Conservation (phyloP, 1,140 invertebrate species). For the Portunus trituberculatus region DNA sequence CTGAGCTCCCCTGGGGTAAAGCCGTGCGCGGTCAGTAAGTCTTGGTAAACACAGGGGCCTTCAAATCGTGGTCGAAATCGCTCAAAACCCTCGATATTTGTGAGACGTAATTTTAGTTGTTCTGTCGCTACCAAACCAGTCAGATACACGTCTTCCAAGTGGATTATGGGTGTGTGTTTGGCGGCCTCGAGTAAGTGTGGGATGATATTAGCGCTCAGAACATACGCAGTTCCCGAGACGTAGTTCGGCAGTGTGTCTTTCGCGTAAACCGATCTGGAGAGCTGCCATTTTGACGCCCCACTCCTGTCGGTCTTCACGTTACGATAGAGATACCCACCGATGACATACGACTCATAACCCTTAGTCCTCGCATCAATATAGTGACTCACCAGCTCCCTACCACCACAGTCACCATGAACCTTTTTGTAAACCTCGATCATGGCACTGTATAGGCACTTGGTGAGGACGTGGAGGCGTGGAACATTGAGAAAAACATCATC, state of each 20-base stretch:
- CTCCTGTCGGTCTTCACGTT: slow-evolving; percentile 61
- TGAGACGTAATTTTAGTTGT: slow-evolving; percentile 53
- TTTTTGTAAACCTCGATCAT: not conserved
- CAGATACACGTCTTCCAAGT: slow-evolving; percentile 81
- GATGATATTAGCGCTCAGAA: slow-evolving; percentile 77
- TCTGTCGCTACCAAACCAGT: slow-evolving; percentile 79
- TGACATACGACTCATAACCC: slow-evolving; percentile 77
- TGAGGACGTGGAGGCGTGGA: slow-evolving; percentile 42
- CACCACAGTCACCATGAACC: not conserved
- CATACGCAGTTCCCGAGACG: slow-evolving; percentile 78
- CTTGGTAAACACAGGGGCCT: slow-evolving; percentile 15
- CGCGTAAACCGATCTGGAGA: slow-evolving; percentile 47
- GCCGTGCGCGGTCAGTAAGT: slow-evolving; percentile 59
- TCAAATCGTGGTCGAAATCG: slow-evolving; percentile 62
- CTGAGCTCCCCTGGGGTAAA: slow-evolving; percentile 53
- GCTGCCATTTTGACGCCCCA: slow-evolving; percentile 71
- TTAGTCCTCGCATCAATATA: slow-evolving; percentile 73
- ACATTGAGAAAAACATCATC: slow-evolving; percentile 78
- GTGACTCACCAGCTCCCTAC: slow-evolving; percentile 16
- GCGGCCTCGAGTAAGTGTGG: slow-evolving; percentile 77
- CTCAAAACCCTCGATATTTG: slow-evolving; percentile 50
- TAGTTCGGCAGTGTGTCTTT: slow-evolving; percentile 78
- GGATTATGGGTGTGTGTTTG: slow-evolving; percentile 79
- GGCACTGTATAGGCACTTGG: not conserved
- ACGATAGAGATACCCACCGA: slow-evolving; percentile 66